Percentiles rank a stretch among this genome's conserved stretches.
Evolutionary conservation across 2,888 invertebrate species (phyloP).

Genomic region (Drosophila neotestacea): DNA sequence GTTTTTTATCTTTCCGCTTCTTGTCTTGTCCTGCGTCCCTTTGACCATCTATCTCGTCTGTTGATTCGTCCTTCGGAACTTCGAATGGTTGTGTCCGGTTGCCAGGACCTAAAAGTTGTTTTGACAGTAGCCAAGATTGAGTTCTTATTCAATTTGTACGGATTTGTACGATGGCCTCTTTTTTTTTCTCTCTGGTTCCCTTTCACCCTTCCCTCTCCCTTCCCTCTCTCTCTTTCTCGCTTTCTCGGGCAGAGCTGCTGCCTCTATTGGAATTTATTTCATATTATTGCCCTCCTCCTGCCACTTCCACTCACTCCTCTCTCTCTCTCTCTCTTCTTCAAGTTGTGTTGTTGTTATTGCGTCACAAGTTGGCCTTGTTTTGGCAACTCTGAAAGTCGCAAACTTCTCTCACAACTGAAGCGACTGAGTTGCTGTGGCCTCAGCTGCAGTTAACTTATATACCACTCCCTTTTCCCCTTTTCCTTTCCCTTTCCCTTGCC

Average conservation of each 20-base stretch:
- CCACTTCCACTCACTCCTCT: neutral
- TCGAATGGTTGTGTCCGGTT: slow-evolving; percentile 42
- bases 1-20: slow-evolving; percentile 48
- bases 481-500: neutral
- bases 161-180: slow-evolving; percentile 55
- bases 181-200: neutral
- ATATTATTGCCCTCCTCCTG: slow-evolving; percentile 61
- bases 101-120: slow-evolving; percentile 60
- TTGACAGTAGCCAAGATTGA: slow-evolving; percentile 79
- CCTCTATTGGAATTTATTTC: slow-evolving; percentile 69
- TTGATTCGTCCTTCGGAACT: slow-evolving; percentile 14
- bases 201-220: slow-evolving; percentile 5
- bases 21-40: slow-evolving; percentile 8
- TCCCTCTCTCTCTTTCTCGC: neutral
- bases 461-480: slow-evolving; percentile 7
- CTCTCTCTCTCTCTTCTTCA: slow-evolving; percentile 5
- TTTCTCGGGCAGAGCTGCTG: neutral
- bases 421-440: slow-evolving; percentile 44
- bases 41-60: slow-evolving; percentile 8
- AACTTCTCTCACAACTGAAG: slow-evolving; percentile 44
- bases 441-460: slow-evolving; percentile 75
- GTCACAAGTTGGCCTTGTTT: slow-evolving; percentile 71
- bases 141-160: slow-evolving; percentile 79
- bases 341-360: slow-evolving; percentile 35
- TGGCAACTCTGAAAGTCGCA: slow-evolving; percentile 52